Evolutionary conservation across 2,113 vertebrate genomes (phyloP), one percentile per base, ranked within the genome.

Genomic region (Otolemur garnettii): DNA sequence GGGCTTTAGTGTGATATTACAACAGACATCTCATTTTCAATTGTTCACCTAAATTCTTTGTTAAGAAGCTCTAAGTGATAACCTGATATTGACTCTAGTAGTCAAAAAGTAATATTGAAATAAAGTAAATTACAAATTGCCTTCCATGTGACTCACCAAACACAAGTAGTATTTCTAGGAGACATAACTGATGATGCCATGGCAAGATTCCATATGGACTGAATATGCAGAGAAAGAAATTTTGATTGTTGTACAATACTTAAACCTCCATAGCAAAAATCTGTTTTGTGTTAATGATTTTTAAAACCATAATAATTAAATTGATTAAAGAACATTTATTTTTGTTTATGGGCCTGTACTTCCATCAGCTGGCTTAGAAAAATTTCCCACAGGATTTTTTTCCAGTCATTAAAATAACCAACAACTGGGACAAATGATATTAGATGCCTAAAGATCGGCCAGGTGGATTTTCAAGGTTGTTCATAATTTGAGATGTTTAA

Each of bases 71-170:
- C 21, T 26, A n/a, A 28, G 3, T 92, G 26, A 90, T 35, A 50
- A 12, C 12, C 14, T 90, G 5, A 42, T 42, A 87, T 4, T 77
- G 6, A 87, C 38, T 84, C 50, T 90, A 92, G 72, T 35, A 26
- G 5, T 81, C 10, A 86, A 75, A 96, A 77, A 30, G 2, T 75
- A 87, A 91, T 90, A 85, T 93, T 74, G 15, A 86, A 94, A 68
- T 42, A 0, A 9, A 96, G 21, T 9, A 69, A 2, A 15, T 64
- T 91, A 90, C 0, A 93, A 92, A 59, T 78, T 82, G 45, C 18
- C 60, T 81, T 62, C 64, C 17, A 66, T 59, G 81, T 59, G 81
- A 82, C 7, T 66, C 60, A 68, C 22, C 33, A 85, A 55, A 74
- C 28, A 81, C 13, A 50, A 28, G 68, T 17, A 85, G 17, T 75